Conservation (phyloP, 1,140 invertebrate genomes). For the Andrena cerasifolii region DNA sequence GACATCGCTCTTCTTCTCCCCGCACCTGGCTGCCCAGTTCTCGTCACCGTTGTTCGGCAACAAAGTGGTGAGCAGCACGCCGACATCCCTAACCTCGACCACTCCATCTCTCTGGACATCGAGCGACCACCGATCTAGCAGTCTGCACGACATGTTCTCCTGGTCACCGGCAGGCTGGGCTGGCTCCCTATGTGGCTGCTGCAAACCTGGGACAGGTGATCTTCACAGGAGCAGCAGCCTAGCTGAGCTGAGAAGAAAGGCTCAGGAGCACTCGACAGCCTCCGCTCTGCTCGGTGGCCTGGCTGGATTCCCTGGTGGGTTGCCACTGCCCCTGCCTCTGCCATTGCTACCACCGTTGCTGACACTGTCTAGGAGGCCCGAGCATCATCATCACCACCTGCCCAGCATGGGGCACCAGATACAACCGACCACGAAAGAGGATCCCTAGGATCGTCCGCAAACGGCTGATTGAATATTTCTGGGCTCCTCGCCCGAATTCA, state of each 20-base stretch:
- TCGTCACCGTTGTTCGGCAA: constrained; percentile 90
- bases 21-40: constrained; percentile 89
- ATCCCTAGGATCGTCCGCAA: constrained; percentile 73
- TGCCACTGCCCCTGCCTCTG: constrained; percentile 81
- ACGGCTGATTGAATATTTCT: constrained; percentile 1
- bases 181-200: constrained; percentile 76
- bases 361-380: constrained; percentile 77
- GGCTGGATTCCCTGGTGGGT: constrained; percentile 82
- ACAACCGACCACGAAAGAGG: constrained; percentile 78
- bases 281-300: constrained; percentile 83
- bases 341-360: constrained; percentile 82
- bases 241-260: constrained; percentile 93
- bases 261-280: constrained; percentile 95
- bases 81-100: constrained; percentile 74
- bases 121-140: constrained; percentile 73
- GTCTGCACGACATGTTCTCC: constrained; percentile 78
- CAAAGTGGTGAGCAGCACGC: constrained; percentile 75
- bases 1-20: constrained; percentile 90
- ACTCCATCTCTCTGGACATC: constrained; percentile 77
- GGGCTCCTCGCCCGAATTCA: constrained; percentile 6
- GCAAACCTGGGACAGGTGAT: constrained; percentile 82
- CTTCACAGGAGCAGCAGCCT: constrained; percentile 88
- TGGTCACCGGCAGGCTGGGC: constrained; percentile 79
- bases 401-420: constrained; percentile 77
- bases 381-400: constrained; percentile 74